phyloP scores from a whole-genome alignment of 2,113 vertebrate species.

The Bambusicola thoracicus region DNA sequence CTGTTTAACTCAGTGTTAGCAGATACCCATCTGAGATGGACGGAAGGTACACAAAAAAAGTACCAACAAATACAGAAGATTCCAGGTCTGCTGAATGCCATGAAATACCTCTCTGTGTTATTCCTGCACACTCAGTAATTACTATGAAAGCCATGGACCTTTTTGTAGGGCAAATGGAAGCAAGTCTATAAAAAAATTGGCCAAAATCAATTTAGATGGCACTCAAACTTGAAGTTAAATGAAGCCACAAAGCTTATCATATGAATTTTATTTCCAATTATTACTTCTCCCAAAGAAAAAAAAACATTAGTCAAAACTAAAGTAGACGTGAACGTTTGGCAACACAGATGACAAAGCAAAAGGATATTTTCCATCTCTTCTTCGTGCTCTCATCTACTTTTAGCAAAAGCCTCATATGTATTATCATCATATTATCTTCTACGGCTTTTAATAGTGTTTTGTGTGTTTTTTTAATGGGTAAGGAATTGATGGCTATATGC shows the following conservation, averaged over 20 bases:
- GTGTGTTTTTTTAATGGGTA: slow-evolving; percentile 27
- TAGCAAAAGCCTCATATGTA: slow-evolving; percentile 18
- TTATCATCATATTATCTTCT: slow-evolving; percentile 22
- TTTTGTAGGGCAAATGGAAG: neutral
- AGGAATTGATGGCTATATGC: slow-evolving; percentile 20
- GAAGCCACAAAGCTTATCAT: neutral
- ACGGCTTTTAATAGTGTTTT: slow-evolving; percentile 1
- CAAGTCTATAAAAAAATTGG: neutral
- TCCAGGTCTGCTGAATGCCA: neutral
- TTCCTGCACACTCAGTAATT: neutral
- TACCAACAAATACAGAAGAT: neutral
- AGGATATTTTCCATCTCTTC: neutral
- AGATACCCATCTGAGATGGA: neutral
- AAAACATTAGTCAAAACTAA: neutral
- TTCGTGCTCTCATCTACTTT: neutral
- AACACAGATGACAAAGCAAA: neutral
- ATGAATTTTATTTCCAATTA: neutral
- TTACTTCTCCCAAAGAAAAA: neutral
- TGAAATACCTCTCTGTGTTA: neutral
- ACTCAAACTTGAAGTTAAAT: neutral
- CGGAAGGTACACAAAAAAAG: neutral
- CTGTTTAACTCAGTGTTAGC: neutral
- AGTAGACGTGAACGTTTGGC: neutral
- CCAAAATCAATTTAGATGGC: neutral
- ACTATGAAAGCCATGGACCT: neutral